These are phyloP conservation scores for Iphiclides podalirius DNA, from an alignment of 2,888 invertebrate species.

Conservation along the genomic window DNA sequence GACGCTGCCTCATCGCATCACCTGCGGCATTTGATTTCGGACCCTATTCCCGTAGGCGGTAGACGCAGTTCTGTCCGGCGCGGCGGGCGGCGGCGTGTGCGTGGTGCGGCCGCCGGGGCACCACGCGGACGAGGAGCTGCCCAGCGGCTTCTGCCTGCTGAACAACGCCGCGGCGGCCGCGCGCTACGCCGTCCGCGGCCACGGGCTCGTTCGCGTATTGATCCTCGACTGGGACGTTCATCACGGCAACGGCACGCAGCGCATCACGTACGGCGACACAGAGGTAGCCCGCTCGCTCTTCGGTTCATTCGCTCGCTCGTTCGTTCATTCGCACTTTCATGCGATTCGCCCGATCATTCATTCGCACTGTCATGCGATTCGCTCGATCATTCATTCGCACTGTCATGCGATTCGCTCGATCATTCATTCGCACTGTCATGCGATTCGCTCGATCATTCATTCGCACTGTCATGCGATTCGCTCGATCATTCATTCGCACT, in stretches of 20 bases:
- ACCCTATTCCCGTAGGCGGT: slow-evolving; percentile 64
- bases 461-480: too few relatives aligned
- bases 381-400: too few relatives aligned
- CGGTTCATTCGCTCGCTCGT: too few relatives aligned
- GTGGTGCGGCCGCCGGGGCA: slow-evolving; percentile 95
- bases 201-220: slow-evolving; percentile 81
- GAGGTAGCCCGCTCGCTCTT: slow-evolving; percentile 35
- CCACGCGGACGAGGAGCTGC: slow-evolving; percentile 87
- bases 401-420: too few relatives aligned
- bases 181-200: slow-evolving; percentile 82
- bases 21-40: too few relatives aligned
- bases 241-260: slow-evolving; percentile 96
- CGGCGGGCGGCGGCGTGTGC: slow-evolving; percentile 87
- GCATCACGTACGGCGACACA: slow-evolving; percentile 86
- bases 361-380: too few relatives aligned
- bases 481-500: too few relatives aligned
- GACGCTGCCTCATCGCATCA: too few relatives aligned
- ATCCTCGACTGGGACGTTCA: slow-evolving; percentile 98
- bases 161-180: slow-evolving; percentile 94
- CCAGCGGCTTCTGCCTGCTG: slow-evolving; percentile 94
- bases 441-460: too few relatives aligned
- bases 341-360: too few relatives aligned
- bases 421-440: too few relatives aligned
- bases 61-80: slow-evolving; percentile 83
- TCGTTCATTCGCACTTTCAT: too few relatives aligned